These are phyloP conservation scores for Steatocranus sp. DNA, from an alignment of 2,797 vertebrate species.

Conservation along the genomic window DNA sequence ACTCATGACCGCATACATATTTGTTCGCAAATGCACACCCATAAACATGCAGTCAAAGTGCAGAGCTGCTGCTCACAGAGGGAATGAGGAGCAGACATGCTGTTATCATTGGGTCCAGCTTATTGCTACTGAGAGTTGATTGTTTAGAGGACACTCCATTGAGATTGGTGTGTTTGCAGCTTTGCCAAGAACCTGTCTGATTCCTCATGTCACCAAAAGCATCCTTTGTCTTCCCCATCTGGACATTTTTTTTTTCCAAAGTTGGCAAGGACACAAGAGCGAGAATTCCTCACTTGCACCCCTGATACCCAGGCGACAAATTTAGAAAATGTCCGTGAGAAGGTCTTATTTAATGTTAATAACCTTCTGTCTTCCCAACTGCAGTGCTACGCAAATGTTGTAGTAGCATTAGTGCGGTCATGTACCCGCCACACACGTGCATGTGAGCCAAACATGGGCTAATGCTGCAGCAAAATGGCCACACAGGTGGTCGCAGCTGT, in stretches of 20 bases:
- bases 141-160: slow-evolving; percentile 36
- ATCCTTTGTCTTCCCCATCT: slow-evolving; percentile 42
- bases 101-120: slow-evolving; percentile 26
- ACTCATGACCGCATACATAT: slow-evolving; percentile 43
- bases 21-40: slow-evolving; percentile 13
- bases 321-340: background rate
- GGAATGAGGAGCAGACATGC: background rate
- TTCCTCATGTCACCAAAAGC: slow-evolving; percentile 27
- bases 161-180: slow-evolving; percentile 9
- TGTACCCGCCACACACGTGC: background rate
- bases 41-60: background rate
- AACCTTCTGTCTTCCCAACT: slow-evolving; percentile 5
- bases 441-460: background rate
- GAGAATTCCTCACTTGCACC: background rate
- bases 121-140: slow-evolving; percentile 27
- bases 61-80: slow-evolving; percentile 1
- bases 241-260: background rate
- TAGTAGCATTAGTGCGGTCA: background rate
- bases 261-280: slow-evolving; percentile 27
- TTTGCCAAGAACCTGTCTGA: slow-evolving; percentile 51
- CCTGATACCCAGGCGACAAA: background rate
- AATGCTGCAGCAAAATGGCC: slow-evolving; percentile 58
- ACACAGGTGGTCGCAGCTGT: slow-evolving; percentile 61
- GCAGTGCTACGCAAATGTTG: slow-evolving; percentile 9
- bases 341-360: slow-evolving; percentile 39